Evolutionary conservation across 1,140 invertebrate species (phyloP).

Genomic region (Callitettix versicolor): DNA sequence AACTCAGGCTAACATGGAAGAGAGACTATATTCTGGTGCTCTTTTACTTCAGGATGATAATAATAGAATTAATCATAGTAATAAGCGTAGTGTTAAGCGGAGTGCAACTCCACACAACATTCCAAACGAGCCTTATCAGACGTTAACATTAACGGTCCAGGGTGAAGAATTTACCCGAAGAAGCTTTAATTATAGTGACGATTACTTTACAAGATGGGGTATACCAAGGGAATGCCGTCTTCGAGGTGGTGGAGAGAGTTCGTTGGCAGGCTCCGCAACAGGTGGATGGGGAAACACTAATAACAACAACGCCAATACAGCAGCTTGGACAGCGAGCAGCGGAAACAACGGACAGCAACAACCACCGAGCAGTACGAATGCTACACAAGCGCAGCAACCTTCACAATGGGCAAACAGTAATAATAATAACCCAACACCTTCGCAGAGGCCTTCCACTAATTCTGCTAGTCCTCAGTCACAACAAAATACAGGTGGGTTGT

Average conservation of each 20-base stretch:
- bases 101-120: constrained; percentile 42
- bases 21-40: constrained; percentile 8
- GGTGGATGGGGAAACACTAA: constrained; percentile 38
- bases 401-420: constrained; percentile 16
- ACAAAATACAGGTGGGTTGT: constrained; percentile 14
- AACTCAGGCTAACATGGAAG: background rate
- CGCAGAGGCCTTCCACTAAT: constrained; percentile 20
- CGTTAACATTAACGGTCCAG: constrained; percentile 38
- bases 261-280: constrained; percentile 40
- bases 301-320: constrained; percentile 48
- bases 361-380: constrained; percentile 47
- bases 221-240: constrained; percentile 47
- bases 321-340: constrained; percentile 26
- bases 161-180: constrained; percentile 15
- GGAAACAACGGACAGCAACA: constrained; percentile 32
- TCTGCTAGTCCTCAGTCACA: constrained; percentile 17
- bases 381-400: constrained; percentile 31
- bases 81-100: constrained; percentile 29
- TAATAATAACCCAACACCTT: constrained; percentile 33
- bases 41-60: constrained; percentile 9
- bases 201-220: constrained; percentile 40
- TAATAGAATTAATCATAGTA: constrained; percentile 15
- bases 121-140: constrained; percentile 33
- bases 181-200: constrained; percentile 25
- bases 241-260: constrained; percentile 66